These are phyloP conservation scores for Aspidapion aeneum DNA, from an alignment of 2,888 invertebrate genomes.

Conservation along the genomic window DNA sequence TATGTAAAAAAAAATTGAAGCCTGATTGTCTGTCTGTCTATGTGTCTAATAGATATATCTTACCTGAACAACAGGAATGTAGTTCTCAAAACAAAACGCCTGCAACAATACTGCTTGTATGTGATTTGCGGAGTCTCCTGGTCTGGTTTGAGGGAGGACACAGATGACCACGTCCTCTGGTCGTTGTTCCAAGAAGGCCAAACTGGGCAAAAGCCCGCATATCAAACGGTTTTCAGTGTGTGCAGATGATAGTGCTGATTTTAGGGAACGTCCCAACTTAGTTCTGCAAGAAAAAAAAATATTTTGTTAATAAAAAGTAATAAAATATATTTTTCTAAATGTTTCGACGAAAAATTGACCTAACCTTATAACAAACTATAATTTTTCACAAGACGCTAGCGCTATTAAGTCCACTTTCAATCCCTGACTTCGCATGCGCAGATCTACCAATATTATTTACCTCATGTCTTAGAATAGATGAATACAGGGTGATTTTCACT, in stretches of 20 bases:
- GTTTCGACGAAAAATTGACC: neutral
- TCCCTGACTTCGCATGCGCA: too few species aligned
- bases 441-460: too few species aligned
- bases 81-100: constrained; percentile 76
- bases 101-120: constrained; percentile 75
- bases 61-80: constrained; percentile 72
- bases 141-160: constrained; percentile 62
- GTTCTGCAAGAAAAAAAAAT: constrained; percentile 43
- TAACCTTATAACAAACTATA: neutral
- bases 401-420: too few species aligned
- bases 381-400: too few species aligned
- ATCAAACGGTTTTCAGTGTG: constrained; percentile 57
- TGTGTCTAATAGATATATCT: too few species aligned
- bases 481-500: too few species aligned
- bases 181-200: constrained; percentile 57
- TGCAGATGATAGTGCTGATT: constrained; percentile 54
- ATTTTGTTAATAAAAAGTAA: constrained; percentile 21
- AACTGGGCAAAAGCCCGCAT: constrained; percentile 61
- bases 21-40: too few species aligned
- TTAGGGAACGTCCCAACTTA: constrained; percentile 52
- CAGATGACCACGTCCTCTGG: constrained; percentile 65
- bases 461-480: too few species aligned
- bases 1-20: too few species aligned
- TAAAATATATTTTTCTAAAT: constrained; percentile 3
- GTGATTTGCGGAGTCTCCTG: constrained; percentile 71